Evolutionary conservation across 2,113 vertebrate genomes (phyloP).

Genomic region (Bombycilla garrulus): DNA sequence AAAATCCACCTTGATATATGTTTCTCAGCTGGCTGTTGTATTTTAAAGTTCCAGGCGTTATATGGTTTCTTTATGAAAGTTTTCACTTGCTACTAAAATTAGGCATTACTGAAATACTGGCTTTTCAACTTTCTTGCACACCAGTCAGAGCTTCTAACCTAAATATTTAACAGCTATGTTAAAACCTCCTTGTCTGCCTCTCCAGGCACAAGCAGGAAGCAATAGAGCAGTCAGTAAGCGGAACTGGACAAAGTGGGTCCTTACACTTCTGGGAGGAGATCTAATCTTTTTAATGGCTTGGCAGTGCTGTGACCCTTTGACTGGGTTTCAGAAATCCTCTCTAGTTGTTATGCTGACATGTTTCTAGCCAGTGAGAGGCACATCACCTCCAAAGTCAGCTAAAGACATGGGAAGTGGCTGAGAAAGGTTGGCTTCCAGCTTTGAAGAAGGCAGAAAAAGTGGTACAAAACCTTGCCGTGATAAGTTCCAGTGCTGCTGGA

Average conservation of each 20-base stretch:
- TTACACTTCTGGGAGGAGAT: not conserved
- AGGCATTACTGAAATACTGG: not conserved
- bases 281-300: not conserved
- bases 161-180: not conserved
- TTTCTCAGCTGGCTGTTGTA: not conserved
- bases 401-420: not conserved
- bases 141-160: not conserved
- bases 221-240: not conserved
- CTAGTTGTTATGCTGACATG: not conserved
- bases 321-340: not conserved
- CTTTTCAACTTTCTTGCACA: not conserved
- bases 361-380: not conserved
- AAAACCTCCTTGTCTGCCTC: not conserved
- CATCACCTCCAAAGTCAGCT: not conserved
- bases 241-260: not conserved
- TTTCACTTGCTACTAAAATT: not conserved
- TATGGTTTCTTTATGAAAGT: not conserved
- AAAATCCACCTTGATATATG: not conserved
- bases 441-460: not conserved
- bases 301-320: not conserved
- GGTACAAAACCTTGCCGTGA: not conserved
- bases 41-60: not conserved
- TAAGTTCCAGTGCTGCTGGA: not conserved
- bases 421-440: not conserved
- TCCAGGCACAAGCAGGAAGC: constrained; percentile 5